A percentile compares a stretch with the other conserved stretches of the same genome.
These are phyloP conservation scores for Conchocele bisecta DNA, from an alignment of 2,888 invertebrate genomes.

Conservation along the genomic window DNA sequence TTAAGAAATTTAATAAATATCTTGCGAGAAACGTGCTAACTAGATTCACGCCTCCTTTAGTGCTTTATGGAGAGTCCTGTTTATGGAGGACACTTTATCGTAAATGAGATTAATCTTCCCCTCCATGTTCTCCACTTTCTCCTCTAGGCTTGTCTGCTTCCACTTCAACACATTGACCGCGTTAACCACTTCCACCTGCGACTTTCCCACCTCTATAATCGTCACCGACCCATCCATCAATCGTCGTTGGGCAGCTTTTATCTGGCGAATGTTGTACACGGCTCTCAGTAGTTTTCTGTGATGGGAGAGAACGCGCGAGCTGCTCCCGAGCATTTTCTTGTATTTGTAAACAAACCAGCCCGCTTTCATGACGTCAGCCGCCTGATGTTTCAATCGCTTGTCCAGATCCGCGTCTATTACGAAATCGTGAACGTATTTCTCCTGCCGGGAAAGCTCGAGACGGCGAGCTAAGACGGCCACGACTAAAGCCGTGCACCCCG, in stretches of 20 bases:
- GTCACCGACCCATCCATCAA: conserved; percentile 75
- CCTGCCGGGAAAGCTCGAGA: conserved; percentile 80
- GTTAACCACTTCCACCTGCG: conserved; percentile 62
- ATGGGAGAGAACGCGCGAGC: conserved; percentile 62
- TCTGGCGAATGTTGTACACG: conserved; percentile 80
- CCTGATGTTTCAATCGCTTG: conserved; percentile 77
- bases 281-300: conserved; percentile 79
- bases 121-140: conserved; percentile 51
- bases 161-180: conserved; percentile 54
- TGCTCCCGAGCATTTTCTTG: conserved; percentile 56
- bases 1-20: too few relatives aligned
- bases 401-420: conserved; percentile 81
- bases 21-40: too few relatives aligned
- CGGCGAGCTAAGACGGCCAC: conserved; percentile 81
- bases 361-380: conserved; percentile 79
- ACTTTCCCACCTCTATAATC: conserved; percentile 73
- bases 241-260: conserved; percentile 79
- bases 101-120: conserved; percentile 43
- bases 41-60: too few relatives aligned
- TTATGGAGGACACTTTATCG: conserved; percentile 43
- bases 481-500: conserved; percentile 81
- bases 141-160: conserved; percentile 65
- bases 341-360: conserved; percentile 80
- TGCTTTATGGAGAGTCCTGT: conserved; percentile 32
- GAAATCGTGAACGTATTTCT: conserved; percentile 82